Evolutionary conservation across 2,888 invertebrate species (phyloP).

Genomic region (Drosophila sordidula): DNA sequence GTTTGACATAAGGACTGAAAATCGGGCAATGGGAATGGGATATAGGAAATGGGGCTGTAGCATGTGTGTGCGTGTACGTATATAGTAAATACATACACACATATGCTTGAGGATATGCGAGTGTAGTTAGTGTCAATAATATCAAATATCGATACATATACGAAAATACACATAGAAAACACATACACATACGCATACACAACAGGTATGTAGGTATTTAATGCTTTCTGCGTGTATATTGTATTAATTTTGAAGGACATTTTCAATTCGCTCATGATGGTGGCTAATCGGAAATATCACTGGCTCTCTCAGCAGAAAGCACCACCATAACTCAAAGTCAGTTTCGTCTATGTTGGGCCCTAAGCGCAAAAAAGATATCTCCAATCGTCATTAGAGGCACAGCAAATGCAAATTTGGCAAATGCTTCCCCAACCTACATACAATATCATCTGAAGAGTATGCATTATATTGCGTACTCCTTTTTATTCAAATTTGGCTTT

Average conservation of each 20-base stretch:
- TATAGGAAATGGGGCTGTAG: background rate
- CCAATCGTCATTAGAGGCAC: constrained; percentile 25
- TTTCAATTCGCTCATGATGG: constrained; percentile 48
- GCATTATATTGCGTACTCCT: constrained; percentile 25
- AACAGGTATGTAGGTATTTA: constrained; percentile 23
- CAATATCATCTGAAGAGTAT: constrained; percentile 18
- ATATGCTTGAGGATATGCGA: constrained; percentile 5
- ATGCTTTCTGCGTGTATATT: constrained; percentile 78
- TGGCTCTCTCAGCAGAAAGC: constrained; percentile 83
- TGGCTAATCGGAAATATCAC: constrained; percentile 61
- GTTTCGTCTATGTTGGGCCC: constrained; percentile 79
- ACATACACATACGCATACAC: constrained; percentile 17
- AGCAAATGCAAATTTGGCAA: constrained; percentile 30
- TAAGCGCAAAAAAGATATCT: constrained; percentile 55
- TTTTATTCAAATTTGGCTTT: constrained; percentile 58
- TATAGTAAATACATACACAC: constrained; percentile 2
- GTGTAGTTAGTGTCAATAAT: constrained; percentile 27
- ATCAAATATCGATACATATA: constrained; percentile 69
- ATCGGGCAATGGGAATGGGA: constrained; percentile 1
- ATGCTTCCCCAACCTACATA: constrained; percentile 43
- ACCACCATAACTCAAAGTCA: constrained; percentile 84
- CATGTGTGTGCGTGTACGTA: constrained; percentile 17
- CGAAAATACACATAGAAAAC: constrained; percentile 80
- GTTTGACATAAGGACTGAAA: constrained; percentile 9
- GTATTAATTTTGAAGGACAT: constrained; percentile 59